A percentile compares a stretch with the other conserved stretches of the same genome.
These are phyloP conservation scores for Ctenopoma kingsleyae DNA, from an alignment of 2,797 vertebrate species.

Conservation along the genomic window DNA sequence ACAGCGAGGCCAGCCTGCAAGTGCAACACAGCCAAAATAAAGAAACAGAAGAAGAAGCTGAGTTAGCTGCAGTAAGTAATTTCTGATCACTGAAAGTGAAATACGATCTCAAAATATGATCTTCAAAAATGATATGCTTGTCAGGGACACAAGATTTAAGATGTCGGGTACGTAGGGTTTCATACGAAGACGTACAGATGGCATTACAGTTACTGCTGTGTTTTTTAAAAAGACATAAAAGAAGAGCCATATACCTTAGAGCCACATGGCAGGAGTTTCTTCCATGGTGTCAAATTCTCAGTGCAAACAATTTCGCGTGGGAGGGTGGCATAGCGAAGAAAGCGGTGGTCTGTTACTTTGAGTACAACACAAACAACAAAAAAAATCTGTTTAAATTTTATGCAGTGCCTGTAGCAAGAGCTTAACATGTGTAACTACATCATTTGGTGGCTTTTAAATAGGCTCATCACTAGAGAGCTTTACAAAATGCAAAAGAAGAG, in stretches of 20 bases:
- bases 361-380: conserved; percentile 36
- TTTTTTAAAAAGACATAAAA: background rate
- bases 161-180: background rate
- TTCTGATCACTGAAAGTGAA: background rate
- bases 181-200: background rate
- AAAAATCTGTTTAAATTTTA: background rate
- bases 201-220: background rate
- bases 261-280: conserved; percentile 96
- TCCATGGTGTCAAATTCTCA: conserved; percentile 98
- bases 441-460: background rate
- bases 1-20: conserved; percentile 93
- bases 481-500: background rate
- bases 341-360: conserved; percentile 91
- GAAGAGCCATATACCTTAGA: conserved; percentile 87
- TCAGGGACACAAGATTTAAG: background rate
- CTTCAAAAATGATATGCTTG: background rate
- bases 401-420: background rate
- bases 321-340: conserved; percentile 93
- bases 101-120: no score
- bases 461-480: background rate
- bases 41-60: background rate
- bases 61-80: background rate
- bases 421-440: background rate
- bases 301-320: conserved; percentile 97
- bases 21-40: conserved; percentile 4